Base-by-base conservation (phyloP, 2,113 vertebrate genomes). In the Dendropsophus ebraccatus region DNA sequence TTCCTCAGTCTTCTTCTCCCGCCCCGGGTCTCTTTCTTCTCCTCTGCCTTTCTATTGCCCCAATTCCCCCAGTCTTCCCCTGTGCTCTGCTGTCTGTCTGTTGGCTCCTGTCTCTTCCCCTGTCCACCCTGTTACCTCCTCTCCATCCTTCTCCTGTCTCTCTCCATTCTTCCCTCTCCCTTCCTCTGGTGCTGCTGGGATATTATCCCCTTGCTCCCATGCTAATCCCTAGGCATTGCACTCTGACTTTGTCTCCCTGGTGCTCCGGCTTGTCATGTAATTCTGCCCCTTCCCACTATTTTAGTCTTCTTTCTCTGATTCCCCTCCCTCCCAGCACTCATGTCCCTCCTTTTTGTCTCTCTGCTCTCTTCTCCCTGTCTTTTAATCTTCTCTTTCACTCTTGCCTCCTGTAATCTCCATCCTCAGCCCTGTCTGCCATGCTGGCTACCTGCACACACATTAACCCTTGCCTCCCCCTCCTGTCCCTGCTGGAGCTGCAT, bases 291-390 rank as follows among this genome's bases (percentile, higher is more conserved):
- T 85, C 45, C 60, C 60, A 67, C 56, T 65, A 65, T 75, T 45
- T 84, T 23, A 58, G 41, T n/a, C n/a, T 72, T 52, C 58, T 49
- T 65, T 49, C 72, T 56, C 30, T 49, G 14, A 65, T n/a, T 74
- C 62, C 74, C 67, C 76, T 80, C 76, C 62, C 65, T 86, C 60
- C 25, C 41, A 16, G 23, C 14, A 30, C 58, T 72, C 47, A 45
- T 72, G 50, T 73, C 78, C 75, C 72, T 86, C 76, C 78, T 81
- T 80, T 70, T 19, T 81, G 56, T 86, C 58, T 80, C 65, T 60
- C 62, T 35, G 56, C 45, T 45, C 60, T 65, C 73, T 86, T 81
- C 49, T 69, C 25, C 54, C 77, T 28, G 19, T 62, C 54, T 76
- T 60, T 50, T 74, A 75, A 80, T 54, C 49, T 86, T 65, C 32